Evolutionary conservation across 2,113 vertebrate species (phyloP).

Genomic region (Catharus bicknelli): DNA sequence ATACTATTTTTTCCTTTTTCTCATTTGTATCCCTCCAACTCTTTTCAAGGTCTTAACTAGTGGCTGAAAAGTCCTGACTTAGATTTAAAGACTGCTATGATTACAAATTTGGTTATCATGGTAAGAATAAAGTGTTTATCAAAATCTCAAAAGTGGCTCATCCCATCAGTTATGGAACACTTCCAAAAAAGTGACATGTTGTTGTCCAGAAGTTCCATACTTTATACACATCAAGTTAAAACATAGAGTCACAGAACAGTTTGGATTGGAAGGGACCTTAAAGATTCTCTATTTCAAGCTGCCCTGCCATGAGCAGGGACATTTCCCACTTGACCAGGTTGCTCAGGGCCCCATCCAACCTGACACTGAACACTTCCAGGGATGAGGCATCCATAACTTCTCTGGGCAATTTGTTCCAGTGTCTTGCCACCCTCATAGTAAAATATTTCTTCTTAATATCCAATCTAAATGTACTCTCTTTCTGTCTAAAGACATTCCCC

Average conservation of each 20-base stretch:
- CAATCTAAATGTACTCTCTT: background rate
- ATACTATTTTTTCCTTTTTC: background rate
- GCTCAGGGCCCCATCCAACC: background rate
- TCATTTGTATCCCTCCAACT: background rate
- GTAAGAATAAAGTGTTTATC: background rate
- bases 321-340: background rate
- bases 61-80: background rate
- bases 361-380: background rate
- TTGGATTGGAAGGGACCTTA: background rate
- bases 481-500: background rate
- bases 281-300: background rate
- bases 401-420: background rate
- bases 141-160: background rate
- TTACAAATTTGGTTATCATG: background rate
- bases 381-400: background rate
- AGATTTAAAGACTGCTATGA: background rate
- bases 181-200: background rate
- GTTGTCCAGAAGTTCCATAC: background rate
- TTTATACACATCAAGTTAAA: background rate
- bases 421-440: background rate
- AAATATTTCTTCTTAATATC: background rate
- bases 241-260: background rate
- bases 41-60: background rate
- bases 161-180: background rate
- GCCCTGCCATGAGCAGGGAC: background rate